Evolutionary conservation across 1,140 invertebrate genomes (phyloP), one percentile per base, ranked within the genome.

Genomic region (Drosophila novamexicana): DNA sequence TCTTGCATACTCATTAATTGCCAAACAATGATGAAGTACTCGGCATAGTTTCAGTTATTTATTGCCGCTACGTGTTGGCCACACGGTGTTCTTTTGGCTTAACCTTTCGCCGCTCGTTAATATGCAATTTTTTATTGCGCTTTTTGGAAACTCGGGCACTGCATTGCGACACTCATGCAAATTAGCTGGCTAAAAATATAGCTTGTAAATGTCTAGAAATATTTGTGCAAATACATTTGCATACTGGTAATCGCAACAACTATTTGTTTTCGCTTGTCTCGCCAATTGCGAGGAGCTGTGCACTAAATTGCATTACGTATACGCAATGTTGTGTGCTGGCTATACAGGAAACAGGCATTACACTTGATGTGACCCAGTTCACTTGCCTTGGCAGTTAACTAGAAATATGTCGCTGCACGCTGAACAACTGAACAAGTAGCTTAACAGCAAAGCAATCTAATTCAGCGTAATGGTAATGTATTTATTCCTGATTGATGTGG

Each of bases 81-180:
- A n/a, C 6, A 16, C 47, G n/a, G 12, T 18, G 16, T 47, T 32
- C 29, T 6, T 49, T 34, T n/a, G 37, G 57, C 57, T 37, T 47
- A 49, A 54, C 44, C 58, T 47, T 73, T 59, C 32, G 18, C 54
- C 49, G 45, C 42, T 57, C 63, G 62, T 69, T 75, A 75, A 63
- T 58, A 72, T 63, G 66, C 29, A 63, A 58, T 62, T 68, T 63
- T 29, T 56, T 52, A 36, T 52, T 58, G 40, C 7, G 47, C 10
- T 22, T 59, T 8, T 58, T 58, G 12, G 58, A 36, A 49, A 45
- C 40, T 54, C 56, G 56, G 44, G 53, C 47, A 58, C 72, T 52
- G 72, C 72, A 75, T 52, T 75, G 72, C 72, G 72, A 57, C 72
- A 74, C 29, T 62, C 34, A 73, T 73, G 70, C 56, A 73, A 73